These are phyloP conservation scores for Dryococelus australis DNA, from an alignment of 2,888 invertebrate species.

Conservation along the genomic window DNA sequence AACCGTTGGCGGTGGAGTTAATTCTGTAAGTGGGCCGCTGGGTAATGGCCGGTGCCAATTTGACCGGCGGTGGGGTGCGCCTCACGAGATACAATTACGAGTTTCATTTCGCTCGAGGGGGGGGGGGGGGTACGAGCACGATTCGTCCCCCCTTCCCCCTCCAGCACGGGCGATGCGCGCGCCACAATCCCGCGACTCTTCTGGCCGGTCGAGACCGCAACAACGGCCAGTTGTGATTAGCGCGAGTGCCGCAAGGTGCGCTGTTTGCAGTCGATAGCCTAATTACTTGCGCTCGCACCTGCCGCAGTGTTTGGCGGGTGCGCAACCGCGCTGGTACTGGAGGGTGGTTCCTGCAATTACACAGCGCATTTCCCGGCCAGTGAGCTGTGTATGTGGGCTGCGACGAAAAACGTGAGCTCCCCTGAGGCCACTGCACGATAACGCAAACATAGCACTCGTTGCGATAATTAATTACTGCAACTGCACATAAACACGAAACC, in stretches of 20 bases:
- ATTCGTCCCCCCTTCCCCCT: not conserved
- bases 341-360: not conserved
- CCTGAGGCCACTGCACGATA: too few relatives aligned
- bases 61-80: not conserved
- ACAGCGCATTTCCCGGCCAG: too few relatives aligned
- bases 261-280: slow-evolving; percentile 9
- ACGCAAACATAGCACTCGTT: too few relatives aligned
- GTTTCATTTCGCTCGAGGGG: not conserved
- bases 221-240: not conserved
- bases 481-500: too few relatives aligned
- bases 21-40: not conserved
- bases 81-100: slow-evolving; percentile 2
- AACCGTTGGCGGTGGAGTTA: not conserved
- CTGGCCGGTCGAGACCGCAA: not conserved
- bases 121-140: not conserved
- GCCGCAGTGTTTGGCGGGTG: not conserved
- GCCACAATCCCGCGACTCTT: not conserved
- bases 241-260: not conserved
- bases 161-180: not conserved
- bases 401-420: too few relatives aligned
- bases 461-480: too few relatives aligned
- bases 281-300: not conserved
- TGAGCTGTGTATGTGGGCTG: too few relatives aligned
- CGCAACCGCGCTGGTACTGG: too few relatives aligned
- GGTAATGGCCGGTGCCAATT: slow-evolving; percentile 16